Percentiles rank a stretch among this genome's conserved stretches.
phyloP scores from a whole-genome alignment of 2,113 vertebrate genomes.

The Pterocles burchelli region DNA sequence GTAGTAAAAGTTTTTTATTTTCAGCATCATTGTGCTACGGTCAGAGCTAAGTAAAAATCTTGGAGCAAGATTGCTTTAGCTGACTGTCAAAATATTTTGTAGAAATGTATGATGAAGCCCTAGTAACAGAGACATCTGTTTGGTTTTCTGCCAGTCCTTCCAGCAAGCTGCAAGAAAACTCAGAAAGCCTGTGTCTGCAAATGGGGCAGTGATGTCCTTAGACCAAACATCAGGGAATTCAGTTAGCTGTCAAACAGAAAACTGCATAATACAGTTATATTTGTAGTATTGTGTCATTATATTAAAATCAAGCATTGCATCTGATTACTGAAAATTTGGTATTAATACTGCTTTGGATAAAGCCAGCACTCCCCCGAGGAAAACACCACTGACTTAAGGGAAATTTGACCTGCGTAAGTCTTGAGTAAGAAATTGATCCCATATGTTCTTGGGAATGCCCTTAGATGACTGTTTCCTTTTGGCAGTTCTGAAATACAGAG shows the following conservation, averaged over 20 bases:
- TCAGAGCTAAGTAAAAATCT: neutral
- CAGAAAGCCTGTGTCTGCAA: neutral
- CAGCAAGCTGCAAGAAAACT: neutral
- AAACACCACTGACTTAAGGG: constrained; percentile 45
- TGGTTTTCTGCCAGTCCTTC: neutral
- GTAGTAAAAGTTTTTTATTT: neutral
- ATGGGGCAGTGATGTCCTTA: neutral
- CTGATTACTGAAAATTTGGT: neutral
- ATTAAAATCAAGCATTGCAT: neutral
- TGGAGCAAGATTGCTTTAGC: neutral
- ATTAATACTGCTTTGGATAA: neutral
- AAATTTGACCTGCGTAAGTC: constrained; percentile 52
- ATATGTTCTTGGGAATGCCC: constrained; percentile 35
- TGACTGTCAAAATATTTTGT: neutral
- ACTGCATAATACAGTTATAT: neutral
- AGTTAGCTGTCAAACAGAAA: neutral
- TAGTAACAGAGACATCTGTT: neutral
- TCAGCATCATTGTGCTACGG: neutral
- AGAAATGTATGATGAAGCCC: neutral
- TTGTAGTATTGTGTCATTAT: neutral
- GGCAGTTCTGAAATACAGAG: neutral
- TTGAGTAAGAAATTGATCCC: constrained; percentile 48
- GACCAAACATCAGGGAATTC: neutral
- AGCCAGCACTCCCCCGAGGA: neutral
- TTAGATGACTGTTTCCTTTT: constrained; percentile 16